phyloP scores from a whole-genome alignment of 2,797 vertebrate species.

The Capromys pilorides region DNA sequence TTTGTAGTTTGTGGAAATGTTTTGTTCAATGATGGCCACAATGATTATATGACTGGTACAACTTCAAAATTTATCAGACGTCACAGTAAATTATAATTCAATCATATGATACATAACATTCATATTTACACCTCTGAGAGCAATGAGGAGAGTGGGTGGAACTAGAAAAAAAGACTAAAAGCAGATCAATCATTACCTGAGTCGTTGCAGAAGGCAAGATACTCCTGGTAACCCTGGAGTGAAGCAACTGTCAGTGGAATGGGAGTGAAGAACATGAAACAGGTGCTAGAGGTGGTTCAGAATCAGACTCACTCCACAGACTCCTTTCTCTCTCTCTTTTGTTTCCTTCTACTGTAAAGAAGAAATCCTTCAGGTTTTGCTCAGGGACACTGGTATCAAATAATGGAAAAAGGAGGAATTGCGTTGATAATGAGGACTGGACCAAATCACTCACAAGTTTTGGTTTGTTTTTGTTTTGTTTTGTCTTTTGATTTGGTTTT shows the following conservation, averaged over 20 bases:
- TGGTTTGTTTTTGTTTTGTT: not conserved
- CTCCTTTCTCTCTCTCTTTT: not conserved
- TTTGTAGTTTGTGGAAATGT: not conserved
- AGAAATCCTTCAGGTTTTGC: not conserved
- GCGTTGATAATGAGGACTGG: not conserved
- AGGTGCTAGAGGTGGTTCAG: not conserved
- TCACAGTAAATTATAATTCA: not conserved
- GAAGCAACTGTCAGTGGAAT: not conserved
- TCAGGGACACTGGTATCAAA: not conserved
- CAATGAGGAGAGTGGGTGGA: not conserved
- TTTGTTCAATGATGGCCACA: not conserved
- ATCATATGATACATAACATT: not conserved
- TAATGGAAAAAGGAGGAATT: not conserved
- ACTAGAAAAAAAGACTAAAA: not conserved
- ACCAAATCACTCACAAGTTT: not conserved
- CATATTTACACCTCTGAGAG: not conserved
- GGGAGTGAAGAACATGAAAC: not conserved
- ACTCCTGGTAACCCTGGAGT: not conserved
- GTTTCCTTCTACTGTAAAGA: not conserved
- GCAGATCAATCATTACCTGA: not conserved
- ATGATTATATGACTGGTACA: not conserved
- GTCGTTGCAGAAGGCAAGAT: not conserved
- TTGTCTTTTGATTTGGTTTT: not conserved
- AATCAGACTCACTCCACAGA: not conserved
- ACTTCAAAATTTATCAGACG: slow-evolving; percentile 19